Base-by-base conservation (phyloP, 2,797 vertebrate species). In the Schizopygopsis pylzovi region DNA sequence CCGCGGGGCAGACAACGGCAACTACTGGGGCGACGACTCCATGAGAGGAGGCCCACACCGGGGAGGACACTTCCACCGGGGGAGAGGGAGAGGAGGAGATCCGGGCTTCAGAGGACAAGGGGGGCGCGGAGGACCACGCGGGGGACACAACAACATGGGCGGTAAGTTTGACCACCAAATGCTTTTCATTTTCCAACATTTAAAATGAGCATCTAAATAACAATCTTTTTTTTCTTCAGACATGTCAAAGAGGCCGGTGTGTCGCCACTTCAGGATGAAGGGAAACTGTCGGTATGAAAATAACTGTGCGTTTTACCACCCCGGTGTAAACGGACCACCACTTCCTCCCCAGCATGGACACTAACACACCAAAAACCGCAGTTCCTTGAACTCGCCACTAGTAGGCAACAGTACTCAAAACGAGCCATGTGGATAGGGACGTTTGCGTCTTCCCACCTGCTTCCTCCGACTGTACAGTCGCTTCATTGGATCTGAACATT, bases 211-310 rank as follows among this genome's bases (percentile, higher is more conserved):
- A 67, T 10, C 8, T 39, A 13, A 61, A 10, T 47, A 20, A 52
- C 4, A 13, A 2, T 33, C 43, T 70, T 25, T 33, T 56, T 28
- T n/a, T 76, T 82, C 67, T 71, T 81, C 73, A 98, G 98, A 98
- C 90, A 97, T 97, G 97, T 98, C 98, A 39, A 96, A 94, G 87
- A 96, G 97, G 77, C 96, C 97, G 0, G 94, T 98, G 65, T 99
- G 98, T 91, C 97, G 97, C 18, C 97, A 98, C 89, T 99, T 98
- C 93, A 97, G 97, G 96, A 96, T 98, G 96, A 99, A 97, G 89
- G 97, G 98, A 88, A 97, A 96, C 94, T 99, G 98, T 92, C 93
- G 97, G 84, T 98, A 98, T 10, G 98, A 99, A 91, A 96, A 96
- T 92, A 98, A 96, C 92, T 98, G 98, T 93, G 98, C 97, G 79